Base-by-base conservation (phyloP, 2,113 vertebrate species). In the Aldabrachelys gigantea region DNA sequence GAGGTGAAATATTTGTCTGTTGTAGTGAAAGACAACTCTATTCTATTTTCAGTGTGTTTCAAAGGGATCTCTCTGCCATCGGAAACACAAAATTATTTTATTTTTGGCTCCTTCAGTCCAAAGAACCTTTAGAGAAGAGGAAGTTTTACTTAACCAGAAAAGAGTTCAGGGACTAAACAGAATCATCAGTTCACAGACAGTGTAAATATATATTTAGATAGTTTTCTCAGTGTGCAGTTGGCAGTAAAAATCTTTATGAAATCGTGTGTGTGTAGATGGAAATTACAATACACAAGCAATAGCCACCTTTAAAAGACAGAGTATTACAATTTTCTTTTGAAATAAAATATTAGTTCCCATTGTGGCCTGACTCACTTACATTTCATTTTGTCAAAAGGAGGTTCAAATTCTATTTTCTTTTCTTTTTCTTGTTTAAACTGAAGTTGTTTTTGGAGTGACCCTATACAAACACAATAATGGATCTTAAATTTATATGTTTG, bases 291-390 rank as follows among this genome's bases (percentile, higher is more conserved):
- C 59, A 52, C 12, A 27, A 82, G 69, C 82, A 81, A 89, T 84
- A 90, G 22, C 72, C 31, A 75, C 53, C 38, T 88, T 31, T 38
- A 49, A 85, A 89, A 1, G 54, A 47, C 24, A 41, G 16, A 69
- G 47, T 78, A 92, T 97, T 62, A 31, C 7, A 8, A 86, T 93
- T 93, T 75, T 80, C 1, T 78, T 85, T 92, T 91, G 69, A 91
- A 72, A 17, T 0, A 0, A 72, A 29, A 89, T 41, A 29, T 76
- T 75, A 49, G n/a, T 29, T 5, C 56, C 65, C 35, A 17, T 35
- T 92, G 57, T 85, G 35, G 49, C 47, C 89, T 86, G 44, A 38
- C 38, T 92, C 78, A 47, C 38, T 93, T 89, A n/a, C 38, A 22
- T 56, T 57, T 81, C 19, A 44, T 54, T 54, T 65, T 69, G 35